Evolutionary conservation across 2,888 invertebrate species (phyloP).

Genomic region (Acanthococcus lagerstroemiae): DNA sequence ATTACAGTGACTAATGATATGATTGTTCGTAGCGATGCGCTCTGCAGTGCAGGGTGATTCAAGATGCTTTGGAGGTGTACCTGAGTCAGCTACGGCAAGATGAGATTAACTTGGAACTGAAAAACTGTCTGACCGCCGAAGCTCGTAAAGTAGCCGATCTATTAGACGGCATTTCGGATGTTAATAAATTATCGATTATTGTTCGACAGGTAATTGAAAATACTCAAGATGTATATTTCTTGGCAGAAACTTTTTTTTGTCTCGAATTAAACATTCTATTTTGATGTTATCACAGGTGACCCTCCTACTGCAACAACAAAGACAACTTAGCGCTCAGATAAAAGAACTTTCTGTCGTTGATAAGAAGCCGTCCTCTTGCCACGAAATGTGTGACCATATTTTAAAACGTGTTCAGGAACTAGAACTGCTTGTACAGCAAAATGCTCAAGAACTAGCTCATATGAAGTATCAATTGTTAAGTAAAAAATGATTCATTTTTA

Average conservation of each 20-base stretch:
- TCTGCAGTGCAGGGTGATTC: constrained; percentile 35
- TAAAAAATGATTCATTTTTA: neutral
- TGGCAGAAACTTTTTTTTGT: neutral
- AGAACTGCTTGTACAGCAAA: constrained; percentile 35
- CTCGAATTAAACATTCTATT: neutral
- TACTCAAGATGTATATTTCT: too few relatives aligned
- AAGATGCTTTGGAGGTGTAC: constrained; percentile 36
- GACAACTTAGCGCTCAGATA: constrained; percentile 35
- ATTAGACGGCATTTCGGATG: constrained; percentile 35
- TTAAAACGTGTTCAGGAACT: constrained; percentile 35
- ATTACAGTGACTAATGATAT: too few relatives aligned
- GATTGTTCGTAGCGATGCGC: constrained; percentile 34
- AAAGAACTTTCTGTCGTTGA: constrained; percentile 32
- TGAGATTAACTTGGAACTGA: constrained; percentile 34
- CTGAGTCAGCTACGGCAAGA: constrained; percentile 35
- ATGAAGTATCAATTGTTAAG: constrained; percentile 32
- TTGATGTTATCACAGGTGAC: constrained; percentile 35
- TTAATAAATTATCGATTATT: constrained; percentile 34
- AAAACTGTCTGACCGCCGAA: constrained; percentile 36
- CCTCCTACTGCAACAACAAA: constrained; percentile 36
- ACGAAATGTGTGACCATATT: constrained; percentile 36
- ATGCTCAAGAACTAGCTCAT: constrained; percentile 35
- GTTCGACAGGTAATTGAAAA: constrained; percentile 35
- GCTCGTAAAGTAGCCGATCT: constrained; percentile 36
- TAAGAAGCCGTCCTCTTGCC: constrained; percentile 33